phyloP scores from a whole-genome alignment of 2,113 vertebrate species.

The Gymnarchus niloticus region DNA sequence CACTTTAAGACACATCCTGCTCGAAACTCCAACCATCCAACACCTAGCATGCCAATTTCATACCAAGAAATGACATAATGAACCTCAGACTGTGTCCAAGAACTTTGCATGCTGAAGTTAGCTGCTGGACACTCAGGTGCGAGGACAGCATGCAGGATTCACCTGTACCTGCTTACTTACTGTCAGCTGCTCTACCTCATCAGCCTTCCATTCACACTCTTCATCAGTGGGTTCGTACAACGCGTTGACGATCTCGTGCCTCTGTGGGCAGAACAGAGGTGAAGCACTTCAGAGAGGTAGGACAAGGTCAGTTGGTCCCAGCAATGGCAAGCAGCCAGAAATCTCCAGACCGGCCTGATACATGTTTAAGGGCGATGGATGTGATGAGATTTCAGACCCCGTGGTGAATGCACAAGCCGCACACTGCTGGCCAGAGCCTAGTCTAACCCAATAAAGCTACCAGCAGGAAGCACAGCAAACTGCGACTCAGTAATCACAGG shows the following conservation, averaged over 20 bases:
- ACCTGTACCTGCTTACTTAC: constrained; percentile 77
- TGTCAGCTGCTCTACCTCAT: constrained; percentile 88
- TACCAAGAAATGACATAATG: background rate
- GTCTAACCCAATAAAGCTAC: background rate
- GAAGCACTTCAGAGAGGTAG: background rate
- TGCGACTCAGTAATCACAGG: background rate
- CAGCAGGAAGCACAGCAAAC: background rate
- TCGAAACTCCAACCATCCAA: background rate
- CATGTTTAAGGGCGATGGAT: background rate
- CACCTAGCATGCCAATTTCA: too few species aligned
- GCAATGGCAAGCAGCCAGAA: background rate
- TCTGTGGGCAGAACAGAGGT: constrained; percentile 50
- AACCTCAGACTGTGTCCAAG: background rate
- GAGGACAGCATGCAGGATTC: constrained; percentile 19
- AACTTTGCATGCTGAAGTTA: background rate
- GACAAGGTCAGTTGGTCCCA: background rate
- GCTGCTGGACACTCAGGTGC: background rate
- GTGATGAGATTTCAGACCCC: background rate
- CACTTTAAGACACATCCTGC: background rate
- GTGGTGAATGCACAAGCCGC: background rate
- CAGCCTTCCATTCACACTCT: constrained; percentile 95
- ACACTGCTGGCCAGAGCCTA: background rate
- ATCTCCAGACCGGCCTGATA: too few species aligned
- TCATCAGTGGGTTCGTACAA: constrained; percentile 94
- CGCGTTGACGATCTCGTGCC: constrained; percentile 95